Conservation (phyloP, 2,113 vertebrate species). For the Phaethornis superciliosus region DNA sequence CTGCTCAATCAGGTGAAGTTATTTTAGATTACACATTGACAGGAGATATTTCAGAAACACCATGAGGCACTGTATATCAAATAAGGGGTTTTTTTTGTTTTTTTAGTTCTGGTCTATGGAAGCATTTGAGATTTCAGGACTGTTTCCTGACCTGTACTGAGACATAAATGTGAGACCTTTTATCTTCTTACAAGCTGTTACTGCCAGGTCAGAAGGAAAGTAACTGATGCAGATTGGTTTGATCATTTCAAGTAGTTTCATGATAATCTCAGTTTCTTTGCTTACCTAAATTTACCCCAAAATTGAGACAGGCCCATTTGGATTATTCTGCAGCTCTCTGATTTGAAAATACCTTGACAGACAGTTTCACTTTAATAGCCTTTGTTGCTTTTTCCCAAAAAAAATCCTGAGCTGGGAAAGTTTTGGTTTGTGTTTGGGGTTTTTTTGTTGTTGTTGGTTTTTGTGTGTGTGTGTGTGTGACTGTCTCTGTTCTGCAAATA, state of each 20-base stretch:
- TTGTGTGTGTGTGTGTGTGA: not conserved
- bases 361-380: conserved; percentile 13
- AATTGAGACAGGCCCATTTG: not conserved
- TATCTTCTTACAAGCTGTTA: not conserved
- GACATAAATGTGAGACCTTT: not conserved
- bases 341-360: conserved; percentile 41
- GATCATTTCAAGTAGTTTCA: not conserved
- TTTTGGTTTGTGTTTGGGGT: not conserved
- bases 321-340: conserved; percentile 25
- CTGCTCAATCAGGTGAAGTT: not conserved
- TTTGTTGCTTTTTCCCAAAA: conserved; percentile 19
- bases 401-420: conserved; percentile 47
- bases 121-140: not conserved
- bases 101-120: not conserved
- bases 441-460: not conserved
- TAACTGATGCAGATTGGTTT: not conserved
- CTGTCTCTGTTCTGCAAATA: conserved; percentile 46
- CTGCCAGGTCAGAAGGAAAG: not conserved
- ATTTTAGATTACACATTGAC: not conserved
- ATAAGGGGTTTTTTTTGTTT: not conserved
- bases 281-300: conserved; percentile 29
- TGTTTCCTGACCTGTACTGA: not conserved
- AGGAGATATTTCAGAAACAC: not conserved
- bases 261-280: conserved; percentile 8
- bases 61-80: not conserved